Base-by-base conservation (phyloP, 1,140 invertebrate species). In the Anthonomus grandis region DNA sequence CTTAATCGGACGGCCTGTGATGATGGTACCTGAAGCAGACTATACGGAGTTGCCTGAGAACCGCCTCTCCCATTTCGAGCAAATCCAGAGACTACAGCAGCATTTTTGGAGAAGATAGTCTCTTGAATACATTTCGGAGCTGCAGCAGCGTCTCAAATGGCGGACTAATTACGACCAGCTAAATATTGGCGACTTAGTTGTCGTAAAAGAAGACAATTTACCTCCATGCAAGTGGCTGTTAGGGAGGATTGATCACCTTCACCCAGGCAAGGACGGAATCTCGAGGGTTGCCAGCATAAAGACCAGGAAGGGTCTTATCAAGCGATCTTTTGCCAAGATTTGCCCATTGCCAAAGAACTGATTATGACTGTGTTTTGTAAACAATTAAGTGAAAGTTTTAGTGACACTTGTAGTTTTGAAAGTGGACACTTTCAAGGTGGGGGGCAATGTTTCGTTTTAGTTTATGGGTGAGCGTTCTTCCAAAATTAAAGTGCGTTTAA, bases 91-190 rank as follows among this genome's bases (percentile, higher is more conserved):
- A 44, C 12, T 69, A 15, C 38, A 57, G 6, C 69, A 74, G 51
- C 57, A 65, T 9, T 74, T 72, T 48, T 76, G 73, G 71, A 66
- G 64, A 56, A 42, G 68, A 3, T 72, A 67, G 63, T 44, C 34
- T 13, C 1, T 19, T 15, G 71, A 74, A 48, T 75, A 73, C 62
- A 42, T 74, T n/a, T 39, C 58, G 19, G 59, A 42, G 2, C 55
- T 74, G 2, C 67, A 72, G 59, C 39, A 25, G 10, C 23, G 65
- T 12, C 6, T 19, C 4, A 73, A 73, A 50, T 70, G 70, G 66
- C 44, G 23, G 8, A 27, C n/a, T 19, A 18, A 6, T 17, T 64
- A 19, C 12, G 10, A 8, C 5, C 60, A 66, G 25, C n/a, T 66
- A 9, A 57, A 67, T 37, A 36, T 64, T n/a, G 63, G 64, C 21